These are phyloP conservation scores for Antennarius maculatus DNA, from an alignment of 2,797 vertebrate species.

Conservation along the genomic window DNA sequence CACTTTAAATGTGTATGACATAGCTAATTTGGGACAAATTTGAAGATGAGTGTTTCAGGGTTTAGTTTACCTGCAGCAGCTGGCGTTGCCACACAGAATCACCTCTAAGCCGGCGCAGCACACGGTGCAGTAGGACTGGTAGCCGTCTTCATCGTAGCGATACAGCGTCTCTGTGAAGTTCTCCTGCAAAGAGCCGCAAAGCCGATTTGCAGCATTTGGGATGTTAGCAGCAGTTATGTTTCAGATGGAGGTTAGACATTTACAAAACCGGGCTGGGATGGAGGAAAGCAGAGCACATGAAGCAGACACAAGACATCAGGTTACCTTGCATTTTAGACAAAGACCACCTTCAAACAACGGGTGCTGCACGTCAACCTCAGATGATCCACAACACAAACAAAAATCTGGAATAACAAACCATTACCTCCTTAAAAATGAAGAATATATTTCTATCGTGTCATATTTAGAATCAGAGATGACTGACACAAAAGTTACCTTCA, in stretches of 20 bases:
- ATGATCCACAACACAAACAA: conserved; percentile 80
- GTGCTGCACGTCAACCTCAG: conserved; percentile 69
- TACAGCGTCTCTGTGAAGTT: conserved; percentile 83
- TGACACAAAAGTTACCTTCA: conserved; percentile 61
- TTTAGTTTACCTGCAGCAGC: conserved; percentile 81
- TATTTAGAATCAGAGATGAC: background rate
- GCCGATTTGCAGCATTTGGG: conserved; percentile 7
- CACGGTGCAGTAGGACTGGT: conserved; percentile 85
- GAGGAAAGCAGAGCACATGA: conserved; percentile 16
- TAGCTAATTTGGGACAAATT: no score
- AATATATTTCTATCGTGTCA: background rate
- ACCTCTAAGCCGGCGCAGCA: conserved; percentile 82
- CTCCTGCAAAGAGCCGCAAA: conserved; percentile 61
- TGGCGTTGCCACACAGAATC: conserved; percentile 81
- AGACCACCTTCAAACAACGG: conserved; percentile 83
- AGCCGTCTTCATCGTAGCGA: conserved; percentile 85
- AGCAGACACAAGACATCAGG: conserved; percentile 1
- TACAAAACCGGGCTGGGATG: conserved; percentile 35
- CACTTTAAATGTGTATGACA: no score
- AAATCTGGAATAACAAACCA: conserved; percentile 71
- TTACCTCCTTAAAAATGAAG: background rate
- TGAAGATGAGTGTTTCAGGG: no score
- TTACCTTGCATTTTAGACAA: conserved; percentile 85
- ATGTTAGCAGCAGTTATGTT: conserved; percentile 28
- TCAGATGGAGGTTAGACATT: conserved; percentile 40